Base-by-base conservation (phyloP, 92 coral and sea anemone genomes). In the Scolanthus callimorphus region DNA sequence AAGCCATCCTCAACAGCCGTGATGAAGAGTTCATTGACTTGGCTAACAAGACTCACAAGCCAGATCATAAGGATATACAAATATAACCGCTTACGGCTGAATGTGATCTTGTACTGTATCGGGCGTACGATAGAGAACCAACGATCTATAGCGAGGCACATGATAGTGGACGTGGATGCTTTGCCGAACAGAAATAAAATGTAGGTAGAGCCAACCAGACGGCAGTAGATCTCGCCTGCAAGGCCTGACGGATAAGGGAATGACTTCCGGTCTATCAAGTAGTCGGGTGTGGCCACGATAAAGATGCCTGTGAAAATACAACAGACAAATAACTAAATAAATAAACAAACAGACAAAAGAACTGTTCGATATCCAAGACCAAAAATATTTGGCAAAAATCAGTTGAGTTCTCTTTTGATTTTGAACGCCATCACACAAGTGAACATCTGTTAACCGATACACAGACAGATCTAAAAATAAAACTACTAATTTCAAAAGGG, bases 101-200 rank as follows among this genome's bases (percentile, higher is more conserved):
- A 74, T 3, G 79, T 67, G 4, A 79, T 79, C 43, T 76, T 85
- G 73, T 85, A 85, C 49, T 59, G 66, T 37, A 85, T 79, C 0
- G 92, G 92, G 27, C 80, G 69, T 2, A 69, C 70, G 50, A 85
- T 81, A 1, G 92, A 80, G 58, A 69, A 74, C 92, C 92, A 80
- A 4, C 92, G 79, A 53, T 85, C 92, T 10, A 80, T 69, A 28
- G 92, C 82, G 22, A 85, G 51, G 45, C 70, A 85, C 92, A 85
- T 76, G 63, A 85, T 81, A n/a, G 92, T 80, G n/a, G 76, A 67
- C 0, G 82, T 81, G 3, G 92, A 85, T 2, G 86, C 92, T 26
- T 79, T 76, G 46, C 92, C 80, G 66, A 85, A 85, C 17, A 85
- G 69, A 27, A 57, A 85, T 51, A 85, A 56, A 31, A 70, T 80